Evolutionary conservation across 2,113 vertebrate species (phyloP).

Genomic region (Parus major): DNA sequence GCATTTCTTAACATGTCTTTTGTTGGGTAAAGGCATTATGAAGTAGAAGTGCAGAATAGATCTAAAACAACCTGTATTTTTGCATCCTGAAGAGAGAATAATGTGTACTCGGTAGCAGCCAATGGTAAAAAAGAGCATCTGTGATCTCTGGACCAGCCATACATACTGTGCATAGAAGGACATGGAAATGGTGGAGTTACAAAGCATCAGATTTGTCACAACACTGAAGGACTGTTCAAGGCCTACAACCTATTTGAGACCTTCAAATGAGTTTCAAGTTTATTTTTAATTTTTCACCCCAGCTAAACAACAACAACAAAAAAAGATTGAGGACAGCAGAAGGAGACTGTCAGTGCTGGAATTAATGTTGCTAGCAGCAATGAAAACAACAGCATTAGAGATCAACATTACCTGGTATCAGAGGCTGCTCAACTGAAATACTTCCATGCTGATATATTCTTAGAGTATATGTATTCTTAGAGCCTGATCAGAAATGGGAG

Average conservation of each 20-base stretch:
- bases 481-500: neutral
- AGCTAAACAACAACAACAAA: neutral
- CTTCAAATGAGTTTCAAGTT: neutral
- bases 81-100: neutral
- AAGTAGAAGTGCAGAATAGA: neutral
- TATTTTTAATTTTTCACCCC: neutral
- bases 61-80: neutral
- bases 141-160: neutral
- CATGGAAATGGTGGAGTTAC: neutral
- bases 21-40: neutral
- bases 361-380: neutral
- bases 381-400: neutral
- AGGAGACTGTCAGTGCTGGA: neutral
- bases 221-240: neutral
- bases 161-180: neutral
- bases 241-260: neutral
- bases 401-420: neutral
- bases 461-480: neutral
- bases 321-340: neutral
- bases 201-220: neutral
- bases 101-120: neutral
- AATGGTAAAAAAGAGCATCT: neutral
- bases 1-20: neutral
- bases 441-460: neutral
- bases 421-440: neutral